Conservation (phyloP, 1,140 invertebrate genomes). For the Drosophila tani region DNA sequence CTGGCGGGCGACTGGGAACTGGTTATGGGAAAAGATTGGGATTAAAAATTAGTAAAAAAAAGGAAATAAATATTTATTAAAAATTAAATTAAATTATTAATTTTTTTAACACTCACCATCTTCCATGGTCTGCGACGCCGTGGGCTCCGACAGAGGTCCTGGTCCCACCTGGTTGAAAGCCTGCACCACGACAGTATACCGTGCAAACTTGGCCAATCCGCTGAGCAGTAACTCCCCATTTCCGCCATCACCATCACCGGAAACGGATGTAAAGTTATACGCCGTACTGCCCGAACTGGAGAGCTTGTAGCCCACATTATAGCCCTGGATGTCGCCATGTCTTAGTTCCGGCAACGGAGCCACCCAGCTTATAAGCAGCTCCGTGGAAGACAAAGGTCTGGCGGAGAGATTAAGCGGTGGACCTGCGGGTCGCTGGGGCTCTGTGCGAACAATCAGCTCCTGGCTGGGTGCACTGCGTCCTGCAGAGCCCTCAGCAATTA, state of each 20-base stretch:
- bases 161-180: slow-evolving; percentile 94
- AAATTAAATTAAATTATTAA: not conserved
- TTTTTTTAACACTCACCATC: slow-evolving; percentile 92
- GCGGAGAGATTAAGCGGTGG: slow-evolving; percentile 90
- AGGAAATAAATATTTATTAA: too few relatives aligned
- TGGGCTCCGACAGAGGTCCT: slow-evolving; percentile 91
- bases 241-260: slow-evolving; percentile 89
- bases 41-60: not conserved
- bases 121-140: slow-evolving; percentile 91
- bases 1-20: slow-evolving; percentile 91
- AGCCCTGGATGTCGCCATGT: slow-evolving; percentile 91
- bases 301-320: slow-evolving; percentile 87
- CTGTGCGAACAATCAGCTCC: slow-evolving; percentile 89
- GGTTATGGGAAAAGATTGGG: not conserved
- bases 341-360: slow-evolving; percentile 89
- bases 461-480: slow-evolving; percentile 90
- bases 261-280: slow-evolving; percentile 90
- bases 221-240: slow-evolving; percentile 88
- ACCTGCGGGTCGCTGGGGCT: slow-evolving; percentile 91
- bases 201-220: slow-evolving; percentile 91
- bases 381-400: slow-evolving; percentile 90
- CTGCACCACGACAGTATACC: slow-evolving; percentile 93
- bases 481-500: slow-evolving; percentile 91
- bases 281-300: slow-evolving; percentile 80
- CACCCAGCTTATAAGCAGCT: slow-evolving; percentile 91